Conservation (phyloP, 2,113 vertebrate species). For the Amphilophus citrinellus region DNA sequence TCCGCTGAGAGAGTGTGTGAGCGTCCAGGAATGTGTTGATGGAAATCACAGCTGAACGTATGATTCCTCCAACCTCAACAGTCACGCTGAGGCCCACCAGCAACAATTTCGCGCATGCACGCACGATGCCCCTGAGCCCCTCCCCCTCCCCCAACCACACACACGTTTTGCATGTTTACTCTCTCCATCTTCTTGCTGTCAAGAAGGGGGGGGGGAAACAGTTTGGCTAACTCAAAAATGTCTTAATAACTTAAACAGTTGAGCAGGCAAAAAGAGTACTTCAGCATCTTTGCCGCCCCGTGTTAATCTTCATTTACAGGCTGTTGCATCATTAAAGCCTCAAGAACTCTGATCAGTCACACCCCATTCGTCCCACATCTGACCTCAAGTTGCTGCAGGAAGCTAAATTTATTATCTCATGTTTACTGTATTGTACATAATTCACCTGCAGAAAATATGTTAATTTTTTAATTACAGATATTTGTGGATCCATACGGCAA, state of each 20-base stretch:
- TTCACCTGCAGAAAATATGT: neutral
- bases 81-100: slow-evolving; percentile 84
- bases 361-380: neutral
- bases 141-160: slow-evolving; percentile 7
- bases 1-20: slow-evolving; percentile 80
- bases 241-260: slow-evolving; percentile 5
- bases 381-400: neutral
- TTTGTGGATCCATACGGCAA: neutral
- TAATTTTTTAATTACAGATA: neutral
- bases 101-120: slow-evolving; percentile 66
- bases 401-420: neutral
- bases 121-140: slow-evolving; percentile 22
- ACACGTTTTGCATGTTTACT: slow-evolving; percentile 38
- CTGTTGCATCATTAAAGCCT: neutral
- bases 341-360: neutral
- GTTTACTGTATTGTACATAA: neutral
- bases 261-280: slow-evolving; percentile 14
- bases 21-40: slow-evolving; percentile 87
- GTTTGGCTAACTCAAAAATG: slow-evolving; percentile 27
- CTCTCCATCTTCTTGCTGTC: slow-evolving; percentile 3
- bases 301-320: neutral
- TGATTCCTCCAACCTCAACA: slow-evolving; percentile 84
- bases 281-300: neutral
- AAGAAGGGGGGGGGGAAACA: neutral
- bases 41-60: slow-evolving; percentile 85